A percentile compares a stretch with the other conserved stretches of the same genome.
These are phyloP conservation scores for Drosophila prosaltans DNA, from an alignment of 1,140 invertebrate species.

Conservation along the genomic window DNA sequence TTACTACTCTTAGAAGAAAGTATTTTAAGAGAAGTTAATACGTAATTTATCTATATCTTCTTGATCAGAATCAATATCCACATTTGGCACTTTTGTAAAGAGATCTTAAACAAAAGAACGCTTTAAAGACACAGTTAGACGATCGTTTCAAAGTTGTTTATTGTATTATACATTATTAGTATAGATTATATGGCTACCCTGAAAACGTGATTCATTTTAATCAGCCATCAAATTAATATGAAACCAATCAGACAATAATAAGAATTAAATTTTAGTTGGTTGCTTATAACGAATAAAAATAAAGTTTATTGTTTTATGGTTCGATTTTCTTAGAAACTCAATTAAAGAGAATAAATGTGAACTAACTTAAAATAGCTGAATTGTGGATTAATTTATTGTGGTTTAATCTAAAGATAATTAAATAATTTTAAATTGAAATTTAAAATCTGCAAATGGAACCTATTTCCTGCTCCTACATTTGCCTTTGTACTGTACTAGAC, in stretches of 20 bases:
- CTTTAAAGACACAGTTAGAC: no score
- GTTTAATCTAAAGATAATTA: not conserved
- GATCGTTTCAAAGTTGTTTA: no score
- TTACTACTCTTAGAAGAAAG: no score
- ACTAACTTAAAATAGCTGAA: not conserved
- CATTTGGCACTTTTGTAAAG: no score
- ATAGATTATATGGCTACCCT: no score
- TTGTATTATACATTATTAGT: no score
- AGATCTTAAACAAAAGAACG: no score
- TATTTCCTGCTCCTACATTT: no score
- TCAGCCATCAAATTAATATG: not conserved
- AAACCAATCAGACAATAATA: slow-evolving; percentile 1
- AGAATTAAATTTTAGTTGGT: not conserved
- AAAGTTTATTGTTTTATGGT: slow-evolving; percentile 1
- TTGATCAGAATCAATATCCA: no score
- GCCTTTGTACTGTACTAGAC: no score
- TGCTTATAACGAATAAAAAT: not conserved
- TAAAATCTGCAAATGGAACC: not conserved
- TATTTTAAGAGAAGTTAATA: no score
- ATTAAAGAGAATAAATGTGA: not conserved
- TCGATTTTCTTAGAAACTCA: not conserved
- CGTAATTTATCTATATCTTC: no score
- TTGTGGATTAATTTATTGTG: not conserved
- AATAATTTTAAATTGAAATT: not conserved
- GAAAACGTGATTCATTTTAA: not conserved